A percentile compares a stretch with the other conserved stretches of the same genome.
phyloP scores from a whole-genome alignment of 2,797 vertebrate genomes.

The Atherinosoma microstoma region DNA sequence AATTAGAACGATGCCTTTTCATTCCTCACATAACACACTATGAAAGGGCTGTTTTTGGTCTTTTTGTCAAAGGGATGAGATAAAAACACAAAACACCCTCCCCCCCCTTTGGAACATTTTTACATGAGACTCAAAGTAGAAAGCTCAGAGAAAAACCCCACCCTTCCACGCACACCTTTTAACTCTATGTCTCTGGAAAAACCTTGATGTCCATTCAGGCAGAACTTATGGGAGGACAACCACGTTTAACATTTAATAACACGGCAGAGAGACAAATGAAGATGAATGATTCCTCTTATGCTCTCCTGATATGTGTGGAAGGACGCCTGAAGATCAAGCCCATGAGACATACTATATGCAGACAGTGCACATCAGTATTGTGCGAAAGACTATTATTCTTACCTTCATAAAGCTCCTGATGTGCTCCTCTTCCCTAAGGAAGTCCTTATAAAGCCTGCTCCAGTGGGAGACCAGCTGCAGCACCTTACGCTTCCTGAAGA shows the following conservation, averaged over 20 bases:
- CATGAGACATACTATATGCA: neutral
- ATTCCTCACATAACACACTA: neutral
- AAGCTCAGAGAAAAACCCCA: slow-evolving; percentile 2
- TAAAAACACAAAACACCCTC: slow-evolving; percentile 19
- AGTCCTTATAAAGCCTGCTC: slow-evolving; percentile 95
- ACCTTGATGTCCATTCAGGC: slow-evolving; percentile 16
- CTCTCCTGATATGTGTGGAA: slow-evolving; percentile 17
- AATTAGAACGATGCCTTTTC: neutral
- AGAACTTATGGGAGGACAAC: slow-evolving; percentile 24
- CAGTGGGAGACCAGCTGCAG: slow-evolving; percentile 96
- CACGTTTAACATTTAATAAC: slow-evolving; percentile 10
- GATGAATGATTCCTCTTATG: slow-evolving; percentile 16
- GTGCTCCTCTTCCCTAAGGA: slow-evolving; percentile 94
- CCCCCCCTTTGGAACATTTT: neutral
- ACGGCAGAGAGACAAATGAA: slow-evolving; percentile 27
- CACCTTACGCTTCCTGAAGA: slow-evolving; percentile 95
- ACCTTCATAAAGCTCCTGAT: slow-evolving; percentile 98
- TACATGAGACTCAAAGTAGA: slow-evolving; percentile 13
- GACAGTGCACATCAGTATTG: neutral
- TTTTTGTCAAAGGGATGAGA: slow-evolving; percentile 23
- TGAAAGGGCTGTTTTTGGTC: neutral
- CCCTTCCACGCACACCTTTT: neutral
- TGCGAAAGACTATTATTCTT: slow-evolving; percentile 4
- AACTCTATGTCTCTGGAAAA: slow-evolving; percentile 4
- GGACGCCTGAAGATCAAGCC: slow-evolving; percentile 21